Evolutionary conservation across 2,113 vertebrate genomes (phyloP).

Genomic region (Grammomys dolichurus): DNA sequence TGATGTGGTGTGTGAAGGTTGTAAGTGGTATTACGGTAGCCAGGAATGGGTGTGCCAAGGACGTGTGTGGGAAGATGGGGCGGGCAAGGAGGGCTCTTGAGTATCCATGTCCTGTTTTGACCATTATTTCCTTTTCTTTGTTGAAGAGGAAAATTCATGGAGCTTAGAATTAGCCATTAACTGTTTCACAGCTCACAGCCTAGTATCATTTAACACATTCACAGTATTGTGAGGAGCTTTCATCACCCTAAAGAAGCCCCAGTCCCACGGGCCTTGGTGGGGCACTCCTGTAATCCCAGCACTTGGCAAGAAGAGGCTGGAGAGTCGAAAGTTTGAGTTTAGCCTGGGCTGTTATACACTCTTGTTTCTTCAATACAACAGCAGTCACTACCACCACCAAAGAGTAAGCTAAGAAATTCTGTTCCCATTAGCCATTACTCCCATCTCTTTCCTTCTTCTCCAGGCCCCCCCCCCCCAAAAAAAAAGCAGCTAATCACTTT

Average conservation of each 20-base stretch:
- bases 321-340: not conserved
- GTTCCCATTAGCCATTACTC: not conserved
- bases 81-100: not conserved
- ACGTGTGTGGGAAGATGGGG: too few relatives aligned
- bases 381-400: not conserved
- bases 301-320: not conserved
- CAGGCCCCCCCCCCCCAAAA: too few relatives aligned
- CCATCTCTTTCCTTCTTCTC: accelerated
- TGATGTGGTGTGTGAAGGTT: not conserved
- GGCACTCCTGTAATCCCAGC: not conserved
- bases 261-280: not conserved
- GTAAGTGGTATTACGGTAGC: not conserved
- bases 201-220: not conserved
- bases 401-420: not conserved
- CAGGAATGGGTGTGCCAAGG: not conserved
- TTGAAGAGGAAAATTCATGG: not conserved
- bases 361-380: not conserved
- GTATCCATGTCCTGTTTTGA: not conserved
- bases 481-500: too few relatives aligned
- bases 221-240: not conserved
- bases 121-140: not conserved
- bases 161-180: conserved; percentile 42
- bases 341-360: not conserved
- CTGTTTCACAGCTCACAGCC: not conserved
- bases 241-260: not conserved